A percentile compares a stretch with the other conserved stretches of the same genome.
Evolutionary conservation across 2,888 invertebrate species (phyloP).

Genomic region (Synanthedon vespiformis): DNA sequence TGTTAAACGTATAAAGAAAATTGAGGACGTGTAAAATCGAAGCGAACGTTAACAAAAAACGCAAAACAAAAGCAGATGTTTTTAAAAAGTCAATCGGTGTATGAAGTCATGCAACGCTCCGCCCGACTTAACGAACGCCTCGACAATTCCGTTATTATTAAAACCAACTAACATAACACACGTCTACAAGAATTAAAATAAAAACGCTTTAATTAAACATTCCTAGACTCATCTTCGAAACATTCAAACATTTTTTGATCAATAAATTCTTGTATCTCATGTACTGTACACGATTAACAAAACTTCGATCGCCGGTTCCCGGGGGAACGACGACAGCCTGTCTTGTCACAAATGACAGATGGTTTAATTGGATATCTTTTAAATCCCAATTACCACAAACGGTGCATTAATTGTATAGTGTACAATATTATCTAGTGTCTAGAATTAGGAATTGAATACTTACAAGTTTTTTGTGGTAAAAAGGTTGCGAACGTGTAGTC

Average conservation of each 20-base stretch:
- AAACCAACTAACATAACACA: too few species aligned
- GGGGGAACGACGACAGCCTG: constrained; percentile 14
- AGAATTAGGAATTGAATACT: neutral
- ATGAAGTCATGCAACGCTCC: constrained; percentile 40
- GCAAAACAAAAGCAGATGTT: constrained; percentile 11
- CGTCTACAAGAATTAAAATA: too few species aligned
- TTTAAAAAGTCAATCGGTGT: constrained; percentile 16
- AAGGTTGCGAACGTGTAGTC: constrained; percentile 35
- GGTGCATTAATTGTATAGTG: too few species aligned
- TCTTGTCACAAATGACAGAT: too few species aligned
- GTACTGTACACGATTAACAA: constrained; percentile 4
- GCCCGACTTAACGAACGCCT: constrained; percentile 14
- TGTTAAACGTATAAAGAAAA: too few species aligned
- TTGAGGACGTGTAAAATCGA: too few species aligned
- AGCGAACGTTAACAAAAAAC: too few species aligned
- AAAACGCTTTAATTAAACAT: too few species aligned
- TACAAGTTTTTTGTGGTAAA: constrained; percentile 21
- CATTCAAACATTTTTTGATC: constrained; percentile 13
- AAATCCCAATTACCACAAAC: too few species aligned
- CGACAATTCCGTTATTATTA: constrained; percentile 20
- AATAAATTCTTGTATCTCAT: constrained; percentile 17
- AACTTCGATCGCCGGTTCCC: constrained; percentile 22
- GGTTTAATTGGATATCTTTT: too few species aligned
- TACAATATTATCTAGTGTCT: neutral
- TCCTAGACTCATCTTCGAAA: constrained; percentile 3